Evolutionary conservation across 2,797 vertebrate genomes (phyloP).

Genomic region (Cyprinodon diabolis): DNA sequence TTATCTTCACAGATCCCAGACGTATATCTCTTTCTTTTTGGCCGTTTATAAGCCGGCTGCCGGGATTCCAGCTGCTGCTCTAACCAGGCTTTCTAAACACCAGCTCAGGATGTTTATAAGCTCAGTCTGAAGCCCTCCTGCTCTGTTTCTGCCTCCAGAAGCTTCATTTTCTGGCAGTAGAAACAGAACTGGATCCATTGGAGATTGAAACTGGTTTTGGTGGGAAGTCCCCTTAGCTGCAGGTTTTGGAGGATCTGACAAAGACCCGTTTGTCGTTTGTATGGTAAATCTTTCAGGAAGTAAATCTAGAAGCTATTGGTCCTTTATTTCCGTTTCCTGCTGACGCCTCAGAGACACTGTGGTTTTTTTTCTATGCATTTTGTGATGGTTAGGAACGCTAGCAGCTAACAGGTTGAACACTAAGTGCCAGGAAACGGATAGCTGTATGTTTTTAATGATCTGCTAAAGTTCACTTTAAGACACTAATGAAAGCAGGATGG

Average conservation of each 20-base stretch:
- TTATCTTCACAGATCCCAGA: background rate
- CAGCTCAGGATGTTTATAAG: background rate
- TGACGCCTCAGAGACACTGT: slow-evolving; percentile 27
- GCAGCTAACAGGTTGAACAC: slow-evolving; percentile 60
- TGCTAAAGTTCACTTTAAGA: slow-evolving; percentile 50
- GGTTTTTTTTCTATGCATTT: slow-evolving; percentile 67
- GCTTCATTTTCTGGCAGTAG: background rate
- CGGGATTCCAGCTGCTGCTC: background rate
- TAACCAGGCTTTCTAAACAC: background rate
- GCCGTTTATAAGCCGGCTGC: background rate
- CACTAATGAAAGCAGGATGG: slow-evolving; percentile 37
- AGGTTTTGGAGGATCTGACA: slow-evolving; percentile 15
- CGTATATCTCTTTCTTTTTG: background rate
- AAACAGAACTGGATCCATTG: background rate
- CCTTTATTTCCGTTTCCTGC: slow-evolving; percentile 35
- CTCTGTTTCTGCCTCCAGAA: background rate
- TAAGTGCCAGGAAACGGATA: slow-evolving; percentile 70
- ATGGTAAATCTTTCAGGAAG: slow-evolving; percentile 10
- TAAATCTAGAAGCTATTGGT: slow-evolving; percentile 11
- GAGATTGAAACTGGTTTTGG: background rate
- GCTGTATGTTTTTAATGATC: slow-evolving; percentile 26
- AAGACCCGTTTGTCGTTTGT: slow-evolving; percentile 30
- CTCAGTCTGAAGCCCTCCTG: background rate
- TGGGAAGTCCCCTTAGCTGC: slow-evolving; percentile 7
- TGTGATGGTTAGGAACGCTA: slow-evolving; percentile 59